These are phyloP conservation scores for Spea bombifrons DNA, from an alignment of 2,113 vertebrate species.

Conservation along the genomic window DNA sequence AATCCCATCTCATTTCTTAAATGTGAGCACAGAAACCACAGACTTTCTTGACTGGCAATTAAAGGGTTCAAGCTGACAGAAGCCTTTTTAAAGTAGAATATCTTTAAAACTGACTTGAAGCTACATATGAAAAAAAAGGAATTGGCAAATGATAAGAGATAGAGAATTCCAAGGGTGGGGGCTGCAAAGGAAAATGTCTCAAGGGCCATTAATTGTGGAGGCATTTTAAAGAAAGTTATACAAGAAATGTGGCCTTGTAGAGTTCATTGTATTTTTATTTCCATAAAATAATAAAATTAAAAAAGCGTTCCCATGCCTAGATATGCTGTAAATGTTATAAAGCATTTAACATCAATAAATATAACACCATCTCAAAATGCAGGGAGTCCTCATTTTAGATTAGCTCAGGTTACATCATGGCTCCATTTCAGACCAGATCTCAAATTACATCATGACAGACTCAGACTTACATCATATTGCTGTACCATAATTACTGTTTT, in stretches of 20 bases:
- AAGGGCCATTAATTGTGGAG: slow-evolving; percentile 17
- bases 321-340: too few species aligned
- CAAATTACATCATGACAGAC: too few species aligned
- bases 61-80: slow-evolving; percentile 21
- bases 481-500: too few species aligned
- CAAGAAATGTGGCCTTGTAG: slow-evolving; percentile 16
- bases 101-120: slow-evolving; percentile 25
- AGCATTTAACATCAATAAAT: too few species aligned
- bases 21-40: too few species aligned
- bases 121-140: slow-evolving; percentile 30
- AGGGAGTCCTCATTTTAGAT: too few species aligned
- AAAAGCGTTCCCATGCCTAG: not conserved
- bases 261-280: slow-evolving; percentile 4
- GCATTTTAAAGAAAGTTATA: slow-evolving; percentile 6
- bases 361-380: too few species aligned
- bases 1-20: too few species aligned
- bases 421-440: too few species aligned
- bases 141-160: slow-evolving; percentile 43
- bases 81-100: slow-evolving; percentile 18
- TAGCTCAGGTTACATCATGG: too few species aligned
- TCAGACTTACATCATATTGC: too few species aligned
- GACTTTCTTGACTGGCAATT: not conserved
- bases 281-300: not conserved
- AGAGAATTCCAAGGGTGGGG: slow-evolving; percentile 39
- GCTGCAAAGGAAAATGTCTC: slow-evolving; percentile 29